phyloP scores from a whole-genome alignment of 2,113 vertebrate genomes.

The Athene noctua region DNA sequence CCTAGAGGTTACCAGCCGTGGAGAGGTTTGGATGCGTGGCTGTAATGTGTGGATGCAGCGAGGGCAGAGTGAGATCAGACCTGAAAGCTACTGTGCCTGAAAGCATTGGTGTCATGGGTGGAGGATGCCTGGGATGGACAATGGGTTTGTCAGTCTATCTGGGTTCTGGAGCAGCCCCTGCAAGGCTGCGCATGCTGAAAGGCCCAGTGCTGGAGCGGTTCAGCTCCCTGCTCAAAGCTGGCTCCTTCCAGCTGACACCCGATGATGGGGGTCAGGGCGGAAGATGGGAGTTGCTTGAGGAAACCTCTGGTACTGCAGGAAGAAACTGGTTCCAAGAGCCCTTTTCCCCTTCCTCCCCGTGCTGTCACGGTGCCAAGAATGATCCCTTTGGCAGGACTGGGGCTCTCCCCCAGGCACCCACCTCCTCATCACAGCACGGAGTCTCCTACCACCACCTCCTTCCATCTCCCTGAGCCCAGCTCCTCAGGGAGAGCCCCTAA shows the following conservation, averaged over 20 bases:
- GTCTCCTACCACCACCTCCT: background rate
- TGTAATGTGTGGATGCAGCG: background rate
- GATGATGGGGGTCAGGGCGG: background rate
- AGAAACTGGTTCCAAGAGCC: background rate
- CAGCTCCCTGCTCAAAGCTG: background rate
- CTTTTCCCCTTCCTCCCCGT: background rate
- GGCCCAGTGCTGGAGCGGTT: background rate
- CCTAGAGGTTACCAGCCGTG: fast-evolving
- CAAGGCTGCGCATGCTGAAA: background rate
- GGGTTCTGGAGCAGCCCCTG: background rate
- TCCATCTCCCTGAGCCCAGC: background rate
- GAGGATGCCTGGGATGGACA: no score
- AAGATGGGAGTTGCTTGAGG: background rate
- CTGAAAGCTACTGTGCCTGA: background rate
- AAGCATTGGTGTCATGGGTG: fast-evolving
- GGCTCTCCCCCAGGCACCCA: background rate
- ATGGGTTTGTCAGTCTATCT: background rate
- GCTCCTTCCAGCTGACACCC: background rate
- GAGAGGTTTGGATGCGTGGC: background rate
- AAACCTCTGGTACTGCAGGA: background rate
- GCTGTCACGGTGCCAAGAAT: background rate
- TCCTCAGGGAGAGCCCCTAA: fast-evolving
- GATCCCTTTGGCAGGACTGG: background rate
- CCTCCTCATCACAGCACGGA: background rate
- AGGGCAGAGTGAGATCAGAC: background rate